Conservation (phyloP, 2,888 invertebrate genomes). For the Drosophila tanythrix region DNA sequence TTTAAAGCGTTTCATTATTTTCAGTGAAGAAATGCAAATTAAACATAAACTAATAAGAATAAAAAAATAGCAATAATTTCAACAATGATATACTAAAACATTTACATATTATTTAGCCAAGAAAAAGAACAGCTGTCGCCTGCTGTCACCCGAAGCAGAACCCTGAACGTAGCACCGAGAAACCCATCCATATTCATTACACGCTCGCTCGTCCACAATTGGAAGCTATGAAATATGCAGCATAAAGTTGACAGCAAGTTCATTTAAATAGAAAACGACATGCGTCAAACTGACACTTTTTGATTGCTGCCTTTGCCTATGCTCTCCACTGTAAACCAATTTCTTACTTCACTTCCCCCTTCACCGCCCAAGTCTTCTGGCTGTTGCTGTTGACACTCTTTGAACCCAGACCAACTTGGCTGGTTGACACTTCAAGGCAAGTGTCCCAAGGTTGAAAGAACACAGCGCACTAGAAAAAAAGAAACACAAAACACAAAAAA, state of each 20-base stretch:
- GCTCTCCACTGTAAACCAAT: conserved; percentile 34
- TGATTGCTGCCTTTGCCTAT: conserved; percentile 58
- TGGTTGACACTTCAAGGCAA: conserved; percentile 74
- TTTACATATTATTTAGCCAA: conserved; percentile 11
- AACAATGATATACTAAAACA: neutral
- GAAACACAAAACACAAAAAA: neutral
- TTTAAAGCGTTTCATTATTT: neutral
- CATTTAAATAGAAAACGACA: conserved; percentile 77
- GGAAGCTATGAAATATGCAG: conserved; percentile 58
- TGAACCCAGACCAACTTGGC: conserved; percentile 46
- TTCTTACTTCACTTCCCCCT: conserved; percentile 16
- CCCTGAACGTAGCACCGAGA: neutral
- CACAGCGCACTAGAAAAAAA: conserved; percentile 14
- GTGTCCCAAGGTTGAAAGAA: conserved; percentile 48
- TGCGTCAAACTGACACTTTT: conserved; percentile 77
- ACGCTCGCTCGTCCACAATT: conserved; percentile 27
- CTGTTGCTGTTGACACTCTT: conserved; percentile 64
- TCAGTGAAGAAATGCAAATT: neutral
- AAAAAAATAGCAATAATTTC: too few species aligned
- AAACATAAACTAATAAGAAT: neutral
- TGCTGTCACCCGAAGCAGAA: neutral
- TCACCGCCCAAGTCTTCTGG: conserved; percentile 2
- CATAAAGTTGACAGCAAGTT: conserved; percentile 66
- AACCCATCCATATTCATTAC: conserved; percentile 50
- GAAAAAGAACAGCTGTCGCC: conserved; percentile 25